Base-by-base conservation (phyloP, 2,797 vertebrate genomes). In the Phalloptychus januarius region DNA sequence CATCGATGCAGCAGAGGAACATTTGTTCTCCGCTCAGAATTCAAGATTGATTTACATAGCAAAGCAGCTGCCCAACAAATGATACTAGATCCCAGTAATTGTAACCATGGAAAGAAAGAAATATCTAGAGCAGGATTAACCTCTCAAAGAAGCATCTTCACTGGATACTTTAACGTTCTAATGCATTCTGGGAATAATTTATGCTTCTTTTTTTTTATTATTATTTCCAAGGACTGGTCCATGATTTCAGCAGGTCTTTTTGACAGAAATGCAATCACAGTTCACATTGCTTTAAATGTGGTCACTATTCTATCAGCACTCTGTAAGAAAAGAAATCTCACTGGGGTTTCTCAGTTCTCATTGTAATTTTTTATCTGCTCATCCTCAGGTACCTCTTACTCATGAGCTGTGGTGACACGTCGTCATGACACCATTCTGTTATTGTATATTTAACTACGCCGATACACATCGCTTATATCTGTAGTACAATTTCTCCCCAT, bases 231-330 rank as follows among this genome's bases (percentile, higher is more conserved):
- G 40, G 77, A 80, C 74, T 81, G 75, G 50, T 81, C 79, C 83
- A 76, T 82, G 58, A 67, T 80, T 84, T 85, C 81, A 78, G 76
- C 58, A 74, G 75, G 33, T 84, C 40, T 71, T 79, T 84, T 83
- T 45, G 45, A 81, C 79, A 79, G 50, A 75, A 72, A 83, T 83
- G 42, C 79, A 83, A 56, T 88, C 80, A 78, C 74, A 85, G 76
- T 86, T 91, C 88, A 93, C 88, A 94, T 90, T 93, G 82, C 86
- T 89, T 87, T 89, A 88, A 94, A 92, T 91, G 92, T 93, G 89
- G 74, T 86, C 84, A 87, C 58, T 82, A 76, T 88, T 88, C 71
- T 25, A 83, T 38, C 2, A 74, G 80, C 38, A 80, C 28, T 70
- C 81, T 67, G 28, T 74, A 75, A 74, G 79, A 58, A 82, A 73